These are phyloP conservation scores for Lasioglossum albipes DNA, from an alignment of 1,140 invertebrate species.

Conservation along the genomic window DNA sequence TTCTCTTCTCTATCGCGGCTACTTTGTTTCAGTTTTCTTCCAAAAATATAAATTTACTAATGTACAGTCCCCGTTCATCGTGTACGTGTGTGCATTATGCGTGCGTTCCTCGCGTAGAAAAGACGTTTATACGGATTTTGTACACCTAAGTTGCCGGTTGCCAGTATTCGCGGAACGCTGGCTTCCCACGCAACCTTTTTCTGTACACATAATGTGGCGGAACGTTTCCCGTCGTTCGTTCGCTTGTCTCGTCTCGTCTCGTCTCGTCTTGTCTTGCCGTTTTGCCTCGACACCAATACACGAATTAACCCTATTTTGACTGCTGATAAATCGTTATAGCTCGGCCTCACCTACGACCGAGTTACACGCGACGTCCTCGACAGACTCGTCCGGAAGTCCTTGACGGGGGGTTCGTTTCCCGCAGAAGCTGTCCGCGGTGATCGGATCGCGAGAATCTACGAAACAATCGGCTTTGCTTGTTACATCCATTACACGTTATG, in stretches of 20 bases:
- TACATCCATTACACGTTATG: slow-evolving; percentile 25
- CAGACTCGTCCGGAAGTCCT: slow-evolving; percentile 1
- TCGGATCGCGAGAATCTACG: slow-evolving; percentile 1
- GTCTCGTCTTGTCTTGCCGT: too few species aligned
- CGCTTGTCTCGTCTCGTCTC: background rate
- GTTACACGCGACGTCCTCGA: slow-evolving; percentile 3
- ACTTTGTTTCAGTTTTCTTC: slow-evolving; percentile 57
- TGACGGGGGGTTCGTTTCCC: background rate
- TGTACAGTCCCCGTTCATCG: slow-evolving; percentile 64
- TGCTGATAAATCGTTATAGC: slow-evolving; percentile 44
- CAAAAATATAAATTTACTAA: slow-evolving; percentile 78
- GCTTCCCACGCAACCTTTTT: background rate
- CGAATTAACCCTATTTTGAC: slow-evolving; percentile 51
- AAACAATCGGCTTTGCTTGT: slow-evolving; percentile 34
- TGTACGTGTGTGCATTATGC: slow-evolving; percentile 15
- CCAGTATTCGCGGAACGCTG: slow-evolving; percentile 1
- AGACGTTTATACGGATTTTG: background rate
- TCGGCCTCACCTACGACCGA: slow-evolving; percentile 12
- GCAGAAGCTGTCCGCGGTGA: background rate
- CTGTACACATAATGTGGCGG: background rate
- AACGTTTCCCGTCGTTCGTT: background rate
- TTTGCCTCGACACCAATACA: background rate
- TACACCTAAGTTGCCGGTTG: slow-evolving; percentile 3
- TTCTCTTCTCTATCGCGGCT: slow-evolving; percentile 15
- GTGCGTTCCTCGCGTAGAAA: background rate